These are phyloP conservation scores for Therioaphis trifolii DNA, from an alignment of 2,888 invertebrate genomes.

Conservation along the genomic window DNA sequence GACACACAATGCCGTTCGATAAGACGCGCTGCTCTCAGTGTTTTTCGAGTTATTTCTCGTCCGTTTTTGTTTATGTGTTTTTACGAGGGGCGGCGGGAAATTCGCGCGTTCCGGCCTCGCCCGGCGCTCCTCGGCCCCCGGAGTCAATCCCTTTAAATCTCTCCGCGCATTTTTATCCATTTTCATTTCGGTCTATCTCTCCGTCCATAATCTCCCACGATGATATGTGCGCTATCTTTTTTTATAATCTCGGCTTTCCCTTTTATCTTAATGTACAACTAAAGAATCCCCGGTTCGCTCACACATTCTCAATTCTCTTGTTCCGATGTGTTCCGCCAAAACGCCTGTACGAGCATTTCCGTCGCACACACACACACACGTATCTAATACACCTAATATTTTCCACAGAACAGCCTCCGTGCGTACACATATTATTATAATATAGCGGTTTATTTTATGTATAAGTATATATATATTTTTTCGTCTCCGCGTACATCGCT, in stretches of 20 bases:
- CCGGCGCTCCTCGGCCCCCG: background rate
- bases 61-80: no score
- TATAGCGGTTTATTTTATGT: no score
- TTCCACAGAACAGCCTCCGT: no score
- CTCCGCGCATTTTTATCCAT: conserved; percentile 20
- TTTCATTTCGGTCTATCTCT: background rate
- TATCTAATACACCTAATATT: no score
- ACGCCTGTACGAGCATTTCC: background rate
- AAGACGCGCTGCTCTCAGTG: no score
- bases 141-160: conserved; percentile 20
- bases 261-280: conserved; percentile 23
- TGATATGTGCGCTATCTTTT: background rate
- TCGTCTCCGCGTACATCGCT: no score
- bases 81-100: no score
- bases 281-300: background rate
- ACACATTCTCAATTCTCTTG: background rate
- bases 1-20: no score
- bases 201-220: background rate
- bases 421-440: no score
- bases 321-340: background rate
- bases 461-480: no score
- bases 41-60: no score
- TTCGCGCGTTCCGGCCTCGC: background rate
- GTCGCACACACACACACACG: background rate
- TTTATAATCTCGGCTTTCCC: background rate